Percentiles rank a stretch among this genome's conserved stretches.
Evolutionary conservation across 2,888 invertebrate genomes (phyloP).

Genomic region (Tetanocera ferruginea): DNA sequence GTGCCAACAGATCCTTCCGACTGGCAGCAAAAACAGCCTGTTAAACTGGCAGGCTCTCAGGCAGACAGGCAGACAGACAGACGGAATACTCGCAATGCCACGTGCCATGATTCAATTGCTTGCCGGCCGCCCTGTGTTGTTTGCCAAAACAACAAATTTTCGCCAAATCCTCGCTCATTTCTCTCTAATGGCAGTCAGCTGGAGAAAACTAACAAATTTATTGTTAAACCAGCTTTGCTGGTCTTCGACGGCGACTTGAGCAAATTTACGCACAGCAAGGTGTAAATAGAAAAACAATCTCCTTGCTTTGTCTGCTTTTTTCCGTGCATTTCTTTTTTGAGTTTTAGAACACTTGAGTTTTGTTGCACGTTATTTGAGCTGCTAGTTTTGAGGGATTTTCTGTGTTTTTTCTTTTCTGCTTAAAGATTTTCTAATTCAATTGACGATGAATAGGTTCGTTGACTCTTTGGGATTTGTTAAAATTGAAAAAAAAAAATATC

Average conservation of each 20-base stretch:
- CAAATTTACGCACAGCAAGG: background rate
- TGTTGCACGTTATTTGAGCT: background rate
- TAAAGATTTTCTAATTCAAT: slow-evolving; percentile 12
- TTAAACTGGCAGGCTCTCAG: too few relatives aligned
- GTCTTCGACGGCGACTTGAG: background rate
- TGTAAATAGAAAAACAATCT: slow-evolving; percentile 1
- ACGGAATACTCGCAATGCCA: slow-evolving; percentile 18
- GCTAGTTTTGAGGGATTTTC: slow-evolving; percentile 14
- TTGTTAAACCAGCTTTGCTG: slow-evolving; percentile 8
- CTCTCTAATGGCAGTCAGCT: background rate
- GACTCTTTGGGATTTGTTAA: background rate
- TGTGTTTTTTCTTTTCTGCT: background rate
- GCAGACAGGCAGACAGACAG: background rate
- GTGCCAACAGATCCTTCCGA: background rate
- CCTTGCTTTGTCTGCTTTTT: background rate
- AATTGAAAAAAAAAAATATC: too few relatives aligned
- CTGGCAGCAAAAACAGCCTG: background rate
- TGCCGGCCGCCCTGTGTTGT: background rate
- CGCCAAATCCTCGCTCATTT: background rate
- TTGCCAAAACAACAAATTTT: slow-evolving; percentile 32
- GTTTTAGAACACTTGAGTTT: slow-evolving; percentile 22
- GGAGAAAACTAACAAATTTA: background rate
- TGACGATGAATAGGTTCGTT: background rate
- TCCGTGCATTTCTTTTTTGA: background rate
- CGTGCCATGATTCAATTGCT: slow-evolving; percentile 40